Percentiles rank a stretch among this genome's conserved stretches.
Conservation (phyloP, 53 echinoderm and acorn worm genomes). For the Crossaster papposus region DNA sequence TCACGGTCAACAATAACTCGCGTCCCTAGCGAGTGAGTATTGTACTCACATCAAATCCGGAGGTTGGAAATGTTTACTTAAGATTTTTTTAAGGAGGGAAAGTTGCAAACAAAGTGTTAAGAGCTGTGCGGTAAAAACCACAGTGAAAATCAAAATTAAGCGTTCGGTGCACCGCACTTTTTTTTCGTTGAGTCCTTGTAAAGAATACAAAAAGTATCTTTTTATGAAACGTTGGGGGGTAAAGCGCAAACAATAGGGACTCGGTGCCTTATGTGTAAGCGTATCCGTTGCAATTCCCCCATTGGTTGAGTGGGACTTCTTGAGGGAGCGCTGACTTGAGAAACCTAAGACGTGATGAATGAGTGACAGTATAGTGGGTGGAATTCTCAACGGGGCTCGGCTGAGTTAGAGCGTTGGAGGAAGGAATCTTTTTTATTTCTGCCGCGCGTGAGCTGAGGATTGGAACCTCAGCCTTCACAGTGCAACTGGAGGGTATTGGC, state of each 20-base stretch:
- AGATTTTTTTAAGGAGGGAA: background rate
- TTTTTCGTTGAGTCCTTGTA: background rate
- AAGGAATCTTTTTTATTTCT: background rate
- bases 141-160: too few relatives aligned
- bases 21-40: background rate
- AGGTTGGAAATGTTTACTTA: slow-evolving; percentile 17
- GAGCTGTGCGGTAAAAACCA: background rate
- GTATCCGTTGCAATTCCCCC: slow-evolving; percentile 2
- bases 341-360: slow-evolving; percentile 8
- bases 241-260: slow-evolving; percentile 1
- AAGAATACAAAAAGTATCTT: slow-evolving; percentile 25
- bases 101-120: background rate
- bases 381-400: slow-evolving; percentile 14
- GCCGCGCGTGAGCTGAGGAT: background rate
- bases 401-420: background rate
- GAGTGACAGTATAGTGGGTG: slow-evolving; percentile 20
- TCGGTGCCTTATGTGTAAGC: background rate
- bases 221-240: background rate
- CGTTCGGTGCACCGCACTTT: background rate
- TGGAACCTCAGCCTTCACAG: background rate
- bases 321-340: background rate
- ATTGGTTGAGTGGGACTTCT: background rate
- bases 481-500: slow-evolving; percentile 34
- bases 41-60: background rate
- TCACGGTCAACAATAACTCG: background rate